phyloP scores from a whole-genome alignment of 1,140 invertebrate genomes.

The Drosophila mauritiana region DNA sequence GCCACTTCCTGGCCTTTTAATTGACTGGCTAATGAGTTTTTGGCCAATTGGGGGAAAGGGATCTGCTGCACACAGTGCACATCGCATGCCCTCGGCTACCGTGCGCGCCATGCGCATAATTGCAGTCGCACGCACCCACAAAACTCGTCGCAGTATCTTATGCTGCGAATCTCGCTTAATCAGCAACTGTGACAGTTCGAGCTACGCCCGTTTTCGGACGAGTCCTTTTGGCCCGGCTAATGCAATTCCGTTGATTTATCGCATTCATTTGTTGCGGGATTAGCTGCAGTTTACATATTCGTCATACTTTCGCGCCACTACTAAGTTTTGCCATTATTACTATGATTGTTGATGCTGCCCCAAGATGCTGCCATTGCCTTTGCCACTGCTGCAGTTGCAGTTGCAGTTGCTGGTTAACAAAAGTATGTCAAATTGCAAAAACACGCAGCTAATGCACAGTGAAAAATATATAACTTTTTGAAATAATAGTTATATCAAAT shows the following conservation, averaged over 20 bases:
- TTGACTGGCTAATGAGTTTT: slow-evolving; percentile 76
- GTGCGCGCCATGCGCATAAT: slow-evolving; percentile 57
- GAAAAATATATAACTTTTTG: neutral
- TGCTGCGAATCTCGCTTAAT: slow-evolving; percentile 62
- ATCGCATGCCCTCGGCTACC: slow-evolving; percentile 23
- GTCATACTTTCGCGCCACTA: slow-evolving; percentile 81
- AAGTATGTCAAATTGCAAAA: slow-evolving; percentile 80
- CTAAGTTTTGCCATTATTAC: slow-evolving; percentile 78
- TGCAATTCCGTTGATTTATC: slow-evolving; percentile 82
- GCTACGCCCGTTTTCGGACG: slow-evolving; percentile 54
- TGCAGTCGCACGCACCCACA: slow-evolving; percentile 76
- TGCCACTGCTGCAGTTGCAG: slow-evolving; percentile 14
- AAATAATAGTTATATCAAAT: too few relatives aligned
- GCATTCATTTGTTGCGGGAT: slow-evolving; percentile 82
- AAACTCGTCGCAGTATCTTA: slow-evolving; percentile 37
- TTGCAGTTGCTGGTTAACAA: slow-evolving; percentile 53
- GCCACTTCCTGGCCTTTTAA: slow-evolving; percentile 76
- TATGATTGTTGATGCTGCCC: slow-evolving; percentile 67
- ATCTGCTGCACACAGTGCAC: neutral
- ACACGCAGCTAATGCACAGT: slow-evolving; percentile 57
- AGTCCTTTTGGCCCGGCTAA: slow-evolving; percentile 54
- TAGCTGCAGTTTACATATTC: slow-evolving; percentile 78
- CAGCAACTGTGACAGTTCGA: slow-evolving; percentile 74
- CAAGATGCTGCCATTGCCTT: slow-evolving; percentile 16
- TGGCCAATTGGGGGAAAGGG: slow-evolving; percentile 16